Conservation (phyloP, 2,797 vertebrate species). For the Morelia viridis region DNA sequence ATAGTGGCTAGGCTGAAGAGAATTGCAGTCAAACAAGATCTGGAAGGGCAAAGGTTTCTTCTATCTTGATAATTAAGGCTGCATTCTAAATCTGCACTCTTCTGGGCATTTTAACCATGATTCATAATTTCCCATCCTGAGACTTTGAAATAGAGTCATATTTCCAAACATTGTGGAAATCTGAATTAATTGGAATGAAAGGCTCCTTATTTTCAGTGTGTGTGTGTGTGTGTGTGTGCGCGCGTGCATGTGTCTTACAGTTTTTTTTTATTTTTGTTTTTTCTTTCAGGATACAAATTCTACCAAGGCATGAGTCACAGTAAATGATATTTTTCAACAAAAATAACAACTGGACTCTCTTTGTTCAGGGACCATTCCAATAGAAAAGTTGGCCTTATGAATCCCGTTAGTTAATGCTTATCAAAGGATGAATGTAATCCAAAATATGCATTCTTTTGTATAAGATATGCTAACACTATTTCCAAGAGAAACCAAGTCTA, state of each 20-base stretch:
- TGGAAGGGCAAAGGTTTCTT: not conserved
- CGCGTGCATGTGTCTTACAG: not conserved
- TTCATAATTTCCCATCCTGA: not conserved
- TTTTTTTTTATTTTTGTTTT: not conserved
- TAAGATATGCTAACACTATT: not conserved
- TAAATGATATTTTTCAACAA: not conserved
- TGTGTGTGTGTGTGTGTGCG: no score
- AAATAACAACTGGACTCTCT: not conserved
- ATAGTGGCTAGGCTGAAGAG: not conserved
- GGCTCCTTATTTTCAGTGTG: not conserved
- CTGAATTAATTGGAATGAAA: not conserved
- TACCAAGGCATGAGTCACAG: not conserved
- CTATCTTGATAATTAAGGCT: not conserved
- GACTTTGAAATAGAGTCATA: not conserved
- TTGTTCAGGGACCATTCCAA: not conserved
- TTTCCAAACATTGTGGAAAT: not conserved
- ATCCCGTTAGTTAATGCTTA: conserved; percentile 22
- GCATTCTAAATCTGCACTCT: not conserved
- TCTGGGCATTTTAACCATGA: not conserved
- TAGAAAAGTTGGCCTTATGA: not conserved
- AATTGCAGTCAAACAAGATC: not conserved
- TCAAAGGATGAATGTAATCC: conserved; percentile 32
- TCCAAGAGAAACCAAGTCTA: not conserved
- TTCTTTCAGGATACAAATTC: not conserved
- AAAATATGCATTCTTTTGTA: not conserved